These are phyloP conservation scores for Betta splendens DNA, from an alignment of 2,797 vertebrate genomes.

Conservation along the genomic window DNA sequence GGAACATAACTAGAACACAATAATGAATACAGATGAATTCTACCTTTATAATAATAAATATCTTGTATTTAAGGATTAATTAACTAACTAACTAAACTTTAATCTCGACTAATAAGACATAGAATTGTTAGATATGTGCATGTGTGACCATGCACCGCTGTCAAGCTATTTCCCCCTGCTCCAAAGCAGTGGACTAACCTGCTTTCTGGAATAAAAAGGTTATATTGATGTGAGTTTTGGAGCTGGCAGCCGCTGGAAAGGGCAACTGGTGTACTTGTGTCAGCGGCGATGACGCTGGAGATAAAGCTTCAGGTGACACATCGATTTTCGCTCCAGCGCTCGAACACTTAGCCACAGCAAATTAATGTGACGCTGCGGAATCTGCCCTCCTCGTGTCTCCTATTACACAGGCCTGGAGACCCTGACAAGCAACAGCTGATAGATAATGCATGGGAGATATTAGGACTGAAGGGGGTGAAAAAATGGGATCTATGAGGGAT, in stretches of 20 bases:
- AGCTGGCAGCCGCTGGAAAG: slow-evolving; percentile 46
- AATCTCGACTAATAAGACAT: too few relatives aligned
- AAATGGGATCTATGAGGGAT: slow-evolving; percentile 18
- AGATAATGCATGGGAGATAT: slow-evolving; percentile 67
- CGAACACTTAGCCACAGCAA: slow-evolving; percentile 70
- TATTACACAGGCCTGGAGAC: slow-evolving; percentile 70
- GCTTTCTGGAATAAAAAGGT: too few relatives aligned
- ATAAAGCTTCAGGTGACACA: slow-evolving; percentile 58
- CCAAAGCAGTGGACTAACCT: background rate
- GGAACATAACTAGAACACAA: too few relatives aligned
- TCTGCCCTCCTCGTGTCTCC: slow-evolving; percentile 67
- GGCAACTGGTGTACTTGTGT: slow-evolving; percentile 45
- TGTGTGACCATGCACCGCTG: too few relatives aligned
- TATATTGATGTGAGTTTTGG: slow-evolving; percentile 7
- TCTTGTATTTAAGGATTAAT: too few relatives aligned
- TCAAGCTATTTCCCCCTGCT: too few relatives aligned
- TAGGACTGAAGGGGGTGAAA: slow-evolving; percentile 22
- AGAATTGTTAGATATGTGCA: too few relatives aligned
- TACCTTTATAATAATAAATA: too few relatives aligned
- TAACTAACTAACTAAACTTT: too few relatives aligned
- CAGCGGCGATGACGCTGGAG: slow-evolving; percentile 35
- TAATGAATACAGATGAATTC: too few relatives aligned
- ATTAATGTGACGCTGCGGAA: slow-evolving; percentile 72
- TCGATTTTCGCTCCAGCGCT: slow-evolving; percentile 61
- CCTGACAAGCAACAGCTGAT: slow-evolving; percentile 71